Evolutionary conservation across 1,140 invertebrate species (phyloP).

Genomic region (Drosophila mojavensis): DNA sequence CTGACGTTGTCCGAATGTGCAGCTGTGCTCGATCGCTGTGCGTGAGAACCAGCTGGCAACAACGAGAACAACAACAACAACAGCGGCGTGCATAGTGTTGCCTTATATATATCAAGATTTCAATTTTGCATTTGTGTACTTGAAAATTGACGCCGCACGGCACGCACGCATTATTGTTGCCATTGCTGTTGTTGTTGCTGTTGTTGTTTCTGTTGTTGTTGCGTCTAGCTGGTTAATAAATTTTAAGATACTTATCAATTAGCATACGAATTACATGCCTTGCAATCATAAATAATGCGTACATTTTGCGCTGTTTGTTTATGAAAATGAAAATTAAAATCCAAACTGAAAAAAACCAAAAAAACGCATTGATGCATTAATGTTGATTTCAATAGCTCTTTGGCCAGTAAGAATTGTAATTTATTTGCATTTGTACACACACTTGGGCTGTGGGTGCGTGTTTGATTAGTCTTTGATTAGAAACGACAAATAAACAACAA

Average conservation of each 20-base stretch:
- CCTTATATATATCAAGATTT: constrained; percentile 82
- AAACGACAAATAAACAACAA: constrained; percentile 81
- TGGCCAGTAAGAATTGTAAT: constrained; percentile 67
- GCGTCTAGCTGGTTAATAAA: constrained; percentile 74
- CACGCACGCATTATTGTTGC: constrained; percentile 72
- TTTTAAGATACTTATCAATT: constrained; percentile 83
- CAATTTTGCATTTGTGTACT: constrained; percentile 79
- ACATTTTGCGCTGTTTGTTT: constrained; percentile 57
- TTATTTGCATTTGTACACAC: constrained; percentile 78
- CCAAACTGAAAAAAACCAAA: constrained; percentile 33
- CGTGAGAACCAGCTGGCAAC: constrained; percentile 69
- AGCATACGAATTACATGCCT: constrained; percentile 83
- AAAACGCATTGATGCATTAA: constrained; percentile 65
- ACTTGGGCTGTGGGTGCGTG: constrained; percentile 73
- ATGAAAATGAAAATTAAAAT: constrained; percentile 49
- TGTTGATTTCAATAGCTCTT: constrained; percentile 59
- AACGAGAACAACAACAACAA: constrained; percentile 23
- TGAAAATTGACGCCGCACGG: constrained; percentile 78
- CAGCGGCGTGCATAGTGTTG: constrained; percentile 22
- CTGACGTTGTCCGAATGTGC: constrained; percentile 65
- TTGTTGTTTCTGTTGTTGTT: constrained; percentile 28
- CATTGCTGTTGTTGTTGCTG: constrained; percentile 11
- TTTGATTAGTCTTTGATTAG: constrained; percentile 74
- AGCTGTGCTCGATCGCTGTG: constrained; percentile 65
- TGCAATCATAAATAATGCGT: constrained; percentile 84